Base-by-base conservation (phyloP, 2,888 invertebrate genomes). In the Bombyx huttoni region DNA sequence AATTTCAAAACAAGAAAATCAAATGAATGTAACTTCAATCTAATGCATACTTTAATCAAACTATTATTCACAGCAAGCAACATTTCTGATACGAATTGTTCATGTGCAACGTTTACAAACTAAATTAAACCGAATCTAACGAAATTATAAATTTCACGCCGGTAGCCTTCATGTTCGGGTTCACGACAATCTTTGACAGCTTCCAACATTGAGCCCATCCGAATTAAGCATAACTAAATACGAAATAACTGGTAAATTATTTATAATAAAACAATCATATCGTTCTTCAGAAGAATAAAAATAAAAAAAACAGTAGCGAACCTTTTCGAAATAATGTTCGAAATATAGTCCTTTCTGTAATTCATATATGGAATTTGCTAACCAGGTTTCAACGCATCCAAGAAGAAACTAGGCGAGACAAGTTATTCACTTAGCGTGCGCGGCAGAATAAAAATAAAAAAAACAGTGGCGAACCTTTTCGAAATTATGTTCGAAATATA, bases 61-160 rank as follows among this genome's bases (percentile, higher is more conserved):
- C 62, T 62, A 64, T 68, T 67, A 68, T 67, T 64, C 65, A 67
- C 61, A 60, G 60, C 53, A 56, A 58, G 58, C 59, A 59, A 57
- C 53, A 58, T 58, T 52, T 66, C 54, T 60, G 61, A 60, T 62
- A 60, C 52, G 60, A 64, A 67, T 65, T 66, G 61, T 63, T 63
- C 58, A 56, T 58, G 54, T 54, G 52, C 51, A 56, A 50, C 58
- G 57, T 61, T 60, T 63, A 63, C 54, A 56, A 64, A 65, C 69
- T 62, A 58, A 63, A 67, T 68, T 60, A 62, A 67, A 59, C 67
- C 66, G 68, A 75, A 69, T 68, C 64, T 70, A 56, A 63, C 58
- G 61, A 68, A 72, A 84, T 84, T 83, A 82, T 69, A 70, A 72
- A 84, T 84, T 84, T 82, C 82, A 82, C 75, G 81, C 71, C 64